Evolutionary conservation across 23 tunicate species (phyloP), one percentile per base, ranked within the genome.

Genomic region (Trididemnum clinides): DNA sequence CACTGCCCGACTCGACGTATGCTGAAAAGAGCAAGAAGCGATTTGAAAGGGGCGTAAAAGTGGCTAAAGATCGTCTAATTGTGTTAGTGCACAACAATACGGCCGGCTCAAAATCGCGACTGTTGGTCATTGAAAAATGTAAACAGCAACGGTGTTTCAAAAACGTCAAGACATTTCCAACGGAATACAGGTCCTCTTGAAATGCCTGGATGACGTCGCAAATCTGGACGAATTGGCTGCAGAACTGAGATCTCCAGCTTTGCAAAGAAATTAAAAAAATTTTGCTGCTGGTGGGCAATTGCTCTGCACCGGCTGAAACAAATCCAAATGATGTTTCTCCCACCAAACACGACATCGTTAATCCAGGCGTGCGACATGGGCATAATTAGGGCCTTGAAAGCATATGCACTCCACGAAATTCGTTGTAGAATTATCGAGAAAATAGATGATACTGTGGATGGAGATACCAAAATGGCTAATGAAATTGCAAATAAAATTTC

Each of bases 1-100:
- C 83, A 78, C 65, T 51, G 21, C 83, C 83, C 39, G 66, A 54
- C 57, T 74, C 80, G 58, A 74, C 80, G 57, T 37, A 74, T 37
- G 80, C 38, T 44, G 58, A 74, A 74, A 37, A 74, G 30, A 38
- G 58, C 58, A 74, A 74, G 30, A 74, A 39, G 58, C 80, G 58
- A 38, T 74, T 74, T 74, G 30, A 74, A 74, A 74, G 57, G 57
- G 57, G 58, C 57, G 80, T 35, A 38, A 35, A 74, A 74, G 57
- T 74, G 80, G 66, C 66, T 50, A 78, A 50, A 51, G 66, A 78
- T 51, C 65, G 66, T 50, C 36, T 51, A 51, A 50, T 66, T 50
- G 66, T 78, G 54, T 29, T 73, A 26, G 64, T 51, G 34, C 51
- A 66, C 50, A 51, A 51, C 65, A 78, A 54, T 51, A 78, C 51